Base-by-base conservation (phyloP, 2,113 vertebrate genomes). In the Alligator mississippiensis region DNA sequence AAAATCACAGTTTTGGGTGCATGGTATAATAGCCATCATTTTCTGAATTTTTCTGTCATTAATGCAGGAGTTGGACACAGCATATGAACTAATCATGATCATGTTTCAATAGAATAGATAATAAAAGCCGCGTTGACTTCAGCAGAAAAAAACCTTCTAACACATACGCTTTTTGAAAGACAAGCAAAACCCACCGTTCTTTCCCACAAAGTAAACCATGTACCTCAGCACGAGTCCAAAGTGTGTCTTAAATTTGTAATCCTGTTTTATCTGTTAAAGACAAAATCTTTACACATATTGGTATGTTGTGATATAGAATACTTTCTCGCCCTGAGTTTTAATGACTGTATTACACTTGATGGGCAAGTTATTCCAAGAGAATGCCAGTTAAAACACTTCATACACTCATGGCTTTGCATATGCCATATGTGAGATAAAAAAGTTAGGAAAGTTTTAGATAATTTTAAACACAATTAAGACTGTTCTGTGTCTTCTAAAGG, bases 321-420 rank as follows among this genome's bases (percentile, higher is more conserved):
- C 21, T 25, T 72, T 60, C 72, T 10, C 57, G 21, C 15, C 38
- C 55, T 0, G 0, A 62, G 4, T 79, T 84, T 86, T 28, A 9
- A 1, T 59, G n/a, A 80, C 27, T 70, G 0, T 82, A 1, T 61
- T 30, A 22, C n/a, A 86, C 59, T 4, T 16, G 3, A 0, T n/a
- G 12, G 54, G 27, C 28, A 79, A 21, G 19, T 5, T 76, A 6
- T 47, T 47, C 34, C 34, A 74, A 74, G 11, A 74, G 21, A 74
- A 22, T 47, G 70, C 22, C 34, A 30, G 22, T 74, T 74, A 74
- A 47, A 74, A 30, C 34, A 24, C 70, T 9, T 38, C 70, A 74
- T 22, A 74, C 34, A 19, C 34, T 13, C 34, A 47, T 47, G 18
- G 47, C 34, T 74, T 74, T 13, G 2, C 11, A 27, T 5, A 3